A percentile compares a stretch with the other conserved stretches of the same genome.
These are phyloP conservation scores for Mirza zaza DNA, from an alignment of 2,113 vertebrate species.

Conservation along the genomic window DNA sequence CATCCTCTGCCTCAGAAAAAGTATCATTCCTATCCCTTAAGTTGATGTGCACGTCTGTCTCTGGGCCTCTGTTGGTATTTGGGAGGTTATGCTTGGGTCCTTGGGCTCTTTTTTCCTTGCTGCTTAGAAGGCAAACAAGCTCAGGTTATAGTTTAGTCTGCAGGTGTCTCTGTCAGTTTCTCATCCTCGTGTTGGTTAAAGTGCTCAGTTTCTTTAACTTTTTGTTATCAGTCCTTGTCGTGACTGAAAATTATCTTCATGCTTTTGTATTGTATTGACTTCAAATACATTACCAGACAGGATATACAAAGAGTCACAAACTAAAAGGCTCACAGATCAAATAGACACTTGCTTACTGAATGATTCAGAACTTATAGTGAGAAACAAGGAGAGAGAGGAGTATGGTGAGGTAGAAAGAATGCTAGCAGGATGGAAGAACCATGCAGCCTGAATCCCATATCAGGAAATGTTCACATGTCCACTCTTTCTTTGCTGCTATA, in stretches of 20 bases:
- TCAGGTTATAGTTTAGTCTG: not conserved
- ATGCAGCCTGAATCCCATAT: not conserved
- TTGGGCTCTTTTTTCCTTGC: not conserved
- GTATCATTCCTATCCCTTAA: not conserved
- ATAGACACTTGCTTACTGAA: not conserved
- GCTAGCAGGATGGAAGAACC: not conserved
- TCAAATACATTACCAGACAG: not conserved
- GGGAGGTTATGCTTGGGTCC: not conserved
- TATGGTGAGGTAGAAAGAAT: not conserved
- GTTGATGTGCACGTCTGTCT: not conserved
- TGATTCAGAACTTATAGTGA: constrained; percentile 19
- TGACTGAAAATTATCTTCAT: not conserved
- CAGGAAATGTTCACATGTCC: not conserved
- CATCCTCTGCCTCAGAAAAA: not conserved
- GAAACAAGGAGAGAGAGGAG: not conserved
- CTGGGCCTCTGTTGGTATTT: not conserved
- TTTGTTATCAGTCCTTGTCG: not conserved
- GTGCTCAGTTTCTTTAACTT: not conserved
- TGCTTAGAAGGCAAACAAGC: not conserved
- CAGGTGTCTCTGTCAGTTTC: not conserved
- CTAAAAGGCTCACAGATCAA: not conserved
- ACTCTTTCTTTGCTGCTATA: not conserved
- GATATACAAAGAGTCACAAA: not conserved
- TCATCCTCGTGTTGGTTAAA: not conserved
- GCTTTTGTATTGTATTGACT: not conserved